Percentiles rank a stretch among this genome's conserved stretches.
Conservation (phyloP, 2,797 vertebrate species). For the Sebastes wilsoni region DNA sequence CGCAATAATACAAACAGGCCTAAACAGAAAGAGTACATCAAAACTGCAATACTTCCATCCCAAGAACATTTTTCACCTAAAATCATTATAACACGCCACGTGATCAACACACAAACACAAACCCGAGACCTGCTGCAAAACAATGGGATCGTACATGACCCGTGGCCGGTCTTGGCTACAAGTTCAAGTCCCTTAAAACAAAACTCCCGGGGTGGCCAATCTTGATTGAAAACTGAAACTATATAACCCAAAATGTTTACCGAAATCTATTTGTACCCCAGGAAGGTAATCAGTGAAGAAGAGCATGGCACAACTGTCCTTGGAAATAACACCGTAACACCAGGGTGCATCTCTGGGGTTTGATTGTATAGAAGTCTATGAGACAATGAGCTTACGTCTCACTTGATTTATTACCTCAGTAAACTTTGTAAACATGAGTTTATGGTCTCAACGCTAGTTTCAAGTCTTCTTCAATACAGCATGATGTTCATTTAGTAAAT, state of each 20-base stretch:
- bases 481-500: no score
- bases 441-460: no score
- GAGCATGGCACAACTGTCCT: background rate
- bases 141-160: background rate
- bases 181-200: background rate
- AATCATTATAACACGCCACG: background rate
- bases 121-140: background rate
- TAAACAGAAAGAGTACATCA: background rate
- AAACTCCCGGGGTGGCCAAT: background rate
- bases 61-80: no score
- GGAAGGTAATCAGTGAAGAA: no score
- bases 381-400: no score
- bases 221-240: background rate
- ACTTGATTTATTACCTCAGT: no score
- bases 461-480: no score
- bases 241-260: background rate
- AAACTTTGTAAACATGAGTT: no score
- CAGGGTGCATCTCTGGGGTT: no score
- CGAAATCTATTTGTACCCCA: background rate
- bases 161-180: background rate
- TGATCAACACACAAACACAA: background rate
- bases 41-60: background rate
- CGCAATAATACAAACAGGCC: background rate
- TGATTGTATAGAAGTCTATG: no score
- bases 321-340: no score